Evolutionary conservation across 2,888 invertebrate genomes (phyloP), one percentile per base, ranked within the genome.

Genomic region (Chromoteleia sp.): DNA sequence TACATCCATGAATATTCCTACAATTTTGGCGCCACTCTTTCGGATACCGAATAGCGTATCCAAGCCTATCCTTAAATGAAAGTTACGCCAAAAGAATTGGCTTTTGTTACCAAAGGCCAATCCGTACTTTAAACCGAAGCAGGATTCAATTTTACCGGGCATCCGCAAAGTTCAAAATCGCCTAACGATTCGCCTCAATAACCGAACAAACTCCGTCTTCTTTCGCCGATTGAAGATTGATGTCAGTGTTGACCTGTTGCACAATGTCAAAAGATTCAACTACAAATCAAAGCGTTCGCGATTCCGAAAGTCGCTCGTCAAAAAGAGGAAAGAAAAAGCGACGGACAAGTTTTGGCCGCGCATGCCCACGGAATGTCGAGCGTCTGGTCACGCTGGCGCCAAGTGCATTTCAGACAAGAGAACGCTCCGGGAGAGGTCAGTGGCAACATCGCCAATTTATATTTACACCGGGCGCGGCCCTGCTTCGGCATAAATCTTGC

Each of bases 301-400:
- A 56, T 63, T 63, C 52, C 61, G 61, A 61, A 73, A 73, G 61
- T 61, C n/a, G 36, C 12, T 29, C 5, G 17, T 59, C 5, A 50
- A 73, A 41, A 61, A 17, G 33, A 63, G 14, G 12, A 36, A 36
- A 36, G 29, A 70, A 33, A 68, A 56, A 70, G 39, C 52, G 21
- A 48, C 58, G 39, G 21, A 19, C 21, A n/a, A 58, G 21, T 58
- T 70, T 67, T 67, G 67, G 54, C 29, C 29, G 29, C 29, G 12
- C 21, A 19, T 56, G 45, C 41, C 75, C 58, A 67, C 67, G 67
- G 50, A 75, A 58, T 41, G 41, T 15, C 14, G 48, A 39, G 15
- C 12, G 74, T 75, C 75, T 75, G 75, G 75, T 14, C 75, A 41
- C 29, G 36, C 50, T 75, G 75, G 75, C 75, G 75, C 75, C 75